These are phyloP conservation scores for Peromyscus attwateri DNA, from an alignment of 2,797 vertebrate species.

Conservation along the genomic window DNA sequence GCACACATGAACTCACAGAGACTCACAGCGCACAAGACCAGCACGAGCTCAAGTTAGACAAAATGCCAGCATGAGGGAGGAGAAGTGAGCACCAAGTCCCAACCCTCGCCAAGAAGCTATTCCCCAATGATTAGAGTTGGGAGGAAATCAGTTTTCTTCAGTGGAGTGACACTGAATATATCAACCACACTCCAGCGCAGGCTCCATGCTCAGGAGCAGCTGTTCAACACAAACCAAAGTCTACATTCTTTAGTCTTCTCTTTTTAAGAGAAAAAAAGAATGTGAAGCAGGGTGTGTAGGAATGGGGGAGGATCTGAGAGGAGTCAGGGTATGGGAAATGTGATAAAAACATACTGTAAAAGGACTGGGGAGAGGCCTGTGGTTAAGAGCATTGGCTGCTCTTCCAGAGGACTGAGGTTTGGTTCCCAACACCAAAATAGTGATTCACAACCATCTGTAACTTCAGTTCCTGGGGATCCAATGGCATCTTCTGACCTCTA, in stretches of 20 bases:
- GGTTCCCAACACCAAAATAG: neutral
- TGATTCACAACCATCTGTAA: neutral
- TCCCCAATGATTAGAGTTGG: neutral
- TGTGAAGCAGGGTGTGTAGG: neutral
- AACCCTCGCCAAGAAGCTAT: neutral
- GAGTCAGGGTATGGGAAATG: neutral
- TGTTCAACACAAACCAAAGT: neutral
- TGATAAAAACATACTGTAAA: neutral
- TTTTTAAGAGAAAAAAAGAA: neutral
- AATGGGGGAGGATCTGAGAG: neutral
- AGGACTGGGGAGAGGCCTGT: neutral
- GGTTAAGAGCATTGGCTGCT: neutral
- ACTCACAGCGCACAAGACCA: neutral
- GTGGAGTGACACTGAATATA: neutral
- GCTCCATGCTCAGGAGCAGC: neutral
- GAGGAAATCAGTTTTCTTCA: neutral
- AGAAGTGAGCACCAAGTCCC: neutral
- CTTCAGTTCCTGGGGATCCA: neutral
- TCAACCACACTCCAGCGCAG: neutral
- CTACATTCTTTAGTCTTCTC: neutral
- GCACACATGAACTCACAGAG: neutral
- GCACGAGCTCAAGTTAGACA: neutral
- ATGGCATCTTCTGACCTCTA: neutral
- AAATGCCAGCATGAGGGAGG: neutral
- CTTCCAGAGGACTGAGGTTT: neutral